Evolutionary conservation across 2,888 invertebrate species (phyloP), one percentile per base, ranked within the genome.

Genomic region (Actias luna): DNA sequence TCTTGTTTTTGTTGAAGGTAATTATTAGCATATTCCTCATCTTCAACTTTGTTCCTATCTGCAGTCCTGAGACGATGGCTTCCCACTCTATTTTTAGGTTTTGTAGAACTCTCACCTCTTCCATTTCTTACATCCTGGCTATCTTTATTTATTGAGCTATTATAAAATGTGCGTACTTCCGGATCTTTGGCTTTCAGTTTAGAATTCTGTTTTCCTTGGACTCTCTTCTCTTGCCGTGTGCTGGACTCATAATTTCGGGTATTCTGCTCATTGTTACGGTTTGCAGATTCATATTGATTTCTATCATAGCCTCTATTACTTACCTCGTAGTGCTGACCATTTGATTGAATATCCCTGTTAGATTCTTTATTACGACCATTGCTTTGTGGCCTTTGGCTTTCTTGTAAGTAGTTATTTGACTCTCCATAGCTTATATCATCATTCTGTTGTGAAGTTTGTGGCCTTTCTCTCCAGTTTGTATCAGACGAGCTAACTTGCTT

Each of bases 21-120:
- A 31, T 72, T 82, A 68, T 82, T 89, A 25, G 90, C 91, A 83
- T 80, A 91, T 62, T 90, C 87, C 65, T 90, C 92, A 82, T 92
- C 89, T 65, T 92, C 91, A n/a, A 71, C 70, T 65, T 64, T 72
- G 59, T 82, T 84, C 12, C 86, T 78, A 5, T 91, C 90, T 4
- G 66, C 64, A 7, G 84, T 72, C 59, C 85, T 69, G 2, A 90
- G 61, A 10, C 92, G 71, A 61, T 88, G 89, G 64, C 84, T 88
- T 1, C 92, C 91, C 0, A 70, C 75, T 83, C 87, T 88, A 69
- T 84, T 88, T 58, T 80, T 81, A 18, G 78, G 75, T 5, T 82
- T 78, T 0, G 80, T 77, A 0, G 85, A 79, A 33, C 75, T 69
- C 66, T 88, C 88, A n/a, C 82, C 82, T 65, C 83, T 83, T 0